Percentiles rank a stretch among this genome's conserved stretches.
phyloP scores from a whole-genome alignment of 2,797 vertebrate species.

The Danio tinwini region DNA sequence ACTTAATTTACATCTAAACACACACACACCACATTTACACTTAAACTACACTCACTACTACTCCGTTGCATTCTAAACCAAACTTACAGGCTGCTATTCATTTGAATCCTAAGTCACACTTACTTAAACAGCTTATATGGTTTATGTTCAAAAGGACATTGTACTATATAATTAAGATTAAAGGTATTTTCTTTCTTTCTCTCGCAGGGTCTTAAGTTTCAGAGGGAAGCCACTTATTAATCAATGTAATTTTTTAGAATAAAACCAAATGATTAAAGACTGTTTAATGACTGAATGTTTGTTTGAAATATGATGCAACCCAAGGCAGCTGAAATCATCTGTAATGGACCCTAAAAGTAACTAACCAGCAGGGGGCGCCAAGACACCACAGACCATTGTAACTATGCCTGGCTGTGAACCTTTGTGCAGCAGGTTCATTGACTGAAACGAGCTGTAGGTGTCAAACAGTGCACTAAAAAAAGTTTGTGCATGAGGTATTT shows the following conservation, averaged over 20 bases:
- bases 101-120: too few species aligned
- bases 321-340: background rate
- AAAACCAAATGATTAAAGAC: background rate
- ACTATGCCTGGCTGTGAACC: background rate
- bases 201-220: background rate
- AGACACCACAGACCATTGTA: background rate
- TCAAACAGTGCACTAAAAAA: background rate
- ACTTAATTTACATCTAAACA: too few species aligned
- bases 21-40: too few species aligned
- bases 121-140: background rate
- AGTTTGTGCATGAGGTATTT: background rate
- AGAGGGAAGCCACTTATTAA: background rate
- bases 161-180: background rate
- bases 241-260: background rate
- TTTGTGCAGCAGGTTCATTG: background rate
- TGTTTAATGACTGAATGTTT: background rate
- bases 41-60: too few species aligned
- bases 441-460: background rate
- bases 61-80: too few species aligned
- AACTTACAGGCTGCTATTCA: too few species aligned
- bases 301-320: background rate
- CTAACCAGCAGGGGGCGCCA: slow-evolving; percentile 8
- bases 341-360: background rate
- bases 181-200: background rate
- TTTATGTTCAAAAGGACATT: background rate